Conservation (phyloP, 2,113 vertebrate genomes). For the Eulemur rufifrons region DNA sequence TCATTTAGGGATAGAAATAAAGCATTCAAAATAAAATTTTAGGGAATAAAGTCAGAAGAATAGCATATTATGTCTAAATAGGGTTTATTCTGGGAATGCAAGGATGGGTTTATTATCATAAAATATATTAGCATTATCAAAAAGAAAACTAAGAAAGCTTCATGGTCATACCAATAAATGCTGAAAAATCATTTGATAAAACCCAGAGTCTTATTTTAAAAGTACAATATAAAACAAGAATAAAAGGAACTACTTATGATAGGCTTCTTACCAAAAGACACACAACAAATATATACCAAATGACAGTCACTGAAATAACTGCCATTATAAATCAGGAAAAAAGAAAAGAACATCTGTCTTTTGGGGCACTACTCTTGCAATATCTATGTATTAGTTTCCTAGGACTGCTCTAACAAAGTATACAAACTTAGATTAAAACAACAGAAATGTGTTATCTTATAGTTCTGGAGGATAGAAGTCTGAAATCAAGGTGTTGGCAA, state of each 20-base stretch:
- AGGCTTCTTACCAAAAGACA: background rate
- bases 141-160: background rate
- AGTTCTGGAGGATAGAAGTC: background rate
- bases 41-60: background rate
- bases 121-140: background rate
- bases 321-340: background rate
- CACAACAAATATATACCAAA: slow-evolving; percentile 11
- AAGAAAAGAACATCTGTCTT: background rate
- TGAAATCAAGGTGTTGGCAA: background rate
- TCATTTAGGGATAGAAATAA: background rate
- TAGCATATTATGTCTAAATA: background rate
- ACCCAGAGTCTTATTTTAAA: background rate
- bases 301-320: background rate
- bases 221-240: background rate
- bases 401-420: background rate
- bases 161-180: background rate
- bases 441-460: background rate
- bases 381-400: background rate
- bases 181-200: background rate
- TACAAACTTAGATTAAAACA: background rate
- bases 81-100: background rate
- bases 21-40: slow-evolving; percentile 38
- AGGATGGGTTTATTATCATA: background rate
- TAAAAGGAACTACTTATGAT: background rate
- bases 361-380: background rate